Conservation (phyloP, 2,797 vertebrate genomes). For the Centropyge bicolor region DNA sequence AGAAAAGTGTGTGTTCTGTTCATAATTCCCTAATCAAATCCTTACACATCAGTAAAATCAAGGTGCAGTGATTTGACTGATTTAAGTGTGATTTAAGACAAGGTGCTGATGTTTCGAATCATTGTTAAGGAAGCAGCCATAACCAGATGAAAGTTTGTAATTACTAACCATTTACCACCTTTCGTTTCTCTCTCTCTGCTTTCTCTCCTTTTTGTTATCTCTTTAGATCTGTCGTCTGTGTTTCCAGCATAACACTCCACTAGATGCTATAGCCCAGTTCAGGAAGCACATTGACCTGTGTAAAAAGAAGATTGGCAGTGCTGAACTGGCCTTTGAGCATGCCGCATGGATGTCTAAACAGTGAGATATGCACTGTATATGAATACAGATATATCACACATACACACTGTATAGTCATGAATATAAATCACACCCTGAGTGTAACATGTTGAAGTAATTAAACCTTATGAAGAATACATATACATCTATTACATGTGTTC, state of each 20-base stretch:
- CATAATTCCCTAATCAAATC: too few species aligned
- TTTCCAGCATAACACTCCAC: constrained; percentile 98
- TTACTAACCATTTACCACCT: neutral
- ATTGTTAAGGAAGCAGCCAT: neutral
- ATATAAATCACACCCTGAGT: neutral
- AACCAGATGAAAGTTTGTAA: neutral
- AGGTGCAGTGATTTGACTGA: neutral
- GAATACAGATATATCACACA: too few species aligned
- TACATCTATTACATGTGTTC: too few species aligned
- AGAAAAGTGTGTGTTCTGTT: too few species aligned
- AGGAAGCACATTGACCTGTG: constrained; percentile 97
- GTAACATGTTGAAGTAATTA: neutral
- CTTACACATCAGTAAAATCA: neutral
- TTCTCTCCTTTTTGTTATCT: neutral
- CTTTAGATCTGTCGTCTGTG: constrained; percentile 95
- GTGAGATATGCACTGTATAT: constrained; percentile 81
- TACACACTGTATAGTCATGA: neutral
- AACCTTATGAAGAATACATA: neutral
- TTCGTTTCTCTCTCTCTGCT: neutral
- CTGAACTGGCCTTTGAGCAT: constrained; percentile 95
- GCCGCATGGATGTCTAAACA: constrained; percentile 99
- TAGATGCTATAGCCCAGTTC: constrained; percentile 98
- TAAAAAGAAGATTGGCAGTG: constrained; percentile 98
- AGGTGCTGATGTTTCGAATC: neutral
- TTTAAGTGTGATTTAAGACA: too few species aligned